Base-by-base conservation (phyloP, 2,888 invertebrate genomes). In the Linnaemya tessellans region DNA sequence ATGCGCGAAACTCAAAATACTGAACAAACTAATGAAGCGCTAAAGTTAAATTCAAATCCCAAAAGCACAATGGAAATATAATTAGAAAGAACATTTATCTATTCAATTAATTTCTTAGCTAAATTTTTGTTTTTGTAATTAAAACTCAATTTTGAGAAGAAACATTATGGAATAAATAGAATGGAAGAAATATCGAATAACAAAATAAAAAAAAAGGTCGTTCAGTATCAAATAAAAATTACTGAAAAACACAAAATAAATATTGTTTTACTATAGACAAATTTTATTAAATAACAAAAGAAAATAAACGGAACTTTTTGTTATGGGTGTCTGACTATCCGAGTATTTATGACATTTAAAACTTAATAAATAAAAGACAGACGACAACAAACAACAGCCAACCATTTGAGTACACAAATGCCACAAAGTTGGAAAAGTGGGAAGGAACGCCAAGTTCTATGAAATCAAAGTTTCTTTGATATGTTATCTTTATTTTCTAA, bases 241-340 rank as follows among this genome's bases (percentile, higher is more conserved):
- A 38, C 20, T 67, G 11, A 80, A 64, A 62, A 54, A 56, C 30
- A 20, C 41, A 25, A 54, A 3, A n/a, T 15, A 73, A 73, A 51
- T 67, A 67, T 15, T 64, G 54, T 41, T 56, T 51, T 49, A 65
- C 10, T 70, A 65, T 67, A 78, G 49, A 78, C 60, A 83, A 78
- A 78, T 73, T n/a, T n/a, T 83, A 60, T 83, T 78, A 64, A 82
- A 49, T 82, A 77, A 82, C 75, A 68, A 38, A 58, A 35, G 20
- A 54, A 62, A 49, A 43, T 1, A 49, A 18, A 18, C 49, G 1
- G 18, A 46, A 46, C 7, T 15, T 18, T 18, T 49, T 49, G 1
- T 49, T 49, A 18, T 49, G 49, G 18, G 4, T 41, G 41, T 41
- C 15, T 46, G 46, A 5, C 15, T n/a, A 46, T 46, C 46, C 15